phyloP scores from a whole-genome alignment of 1,140 invertebrate species.

The Drosophila eugracilis region DNA sequence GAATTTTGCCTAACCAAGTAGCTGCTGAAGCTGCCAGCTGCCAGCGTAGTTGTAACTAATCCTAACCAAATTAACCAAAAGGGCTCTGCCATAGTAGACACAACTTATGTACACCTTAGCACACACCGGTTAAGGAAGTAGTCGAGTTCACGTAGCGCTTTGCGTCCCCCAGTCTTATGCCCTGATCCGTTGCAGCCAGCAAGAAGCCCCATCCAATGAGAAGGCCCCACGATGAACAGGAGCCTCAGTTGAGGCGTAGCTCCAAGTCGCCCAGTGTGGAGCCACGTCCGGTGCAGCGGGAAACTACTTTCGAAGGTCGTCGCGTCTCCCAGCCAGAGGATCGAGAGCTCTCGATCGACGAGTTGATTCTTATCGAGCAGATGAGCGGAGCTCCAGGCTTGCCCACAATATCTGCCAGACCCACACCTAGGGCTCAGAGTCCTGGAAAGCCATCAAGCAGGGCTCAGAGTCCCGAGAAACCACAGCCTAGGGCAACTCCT shows the following conservation, averaged over 20 bases:
- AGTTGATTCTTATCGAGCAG: constrained; percentile 61
- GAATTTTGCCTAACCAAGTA: constrained; percentile 26
- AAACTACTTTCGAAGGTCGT: constrained; percentile 65
- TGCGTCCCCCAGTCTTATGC: constrained; percentile 28
- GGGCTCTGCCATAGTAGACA: constrained; percentile 17
- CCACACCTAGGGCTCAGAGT: constrained; percentile 3
- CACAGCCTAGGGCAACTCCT: constrained; percentile 18
- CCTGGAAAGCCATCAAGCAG: constrained; percentile 4
- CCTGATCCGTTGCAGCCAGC: constrained; percentile 45
- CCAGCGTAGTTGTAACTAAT: constrained; percentile 34
- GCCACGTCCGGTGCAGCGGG: constrained; percentile 56
- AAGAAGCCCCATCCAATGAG: constrained; percentile 21
- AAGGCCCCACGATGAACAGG: constrained; percentile 36
- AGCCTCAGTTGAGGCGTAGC: constrained; percentile 37
- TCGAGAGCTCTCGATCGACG: constrained; percentile 39
- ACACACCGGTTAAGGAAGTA: constrained; percentile 22
- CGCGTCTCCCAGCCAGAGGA: constrained; percentile 45
- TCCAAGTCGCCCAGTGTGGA: constrained; percentile 62
- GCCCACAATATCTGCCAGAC: constrained; percentile 1
- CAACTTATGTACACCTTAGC: constrained; percentile 10
- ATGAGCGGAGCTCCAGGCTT: constrained; percentile 12
- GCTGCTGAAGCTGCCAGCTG: neutral
- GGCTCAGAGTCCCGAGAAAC: constrained; percentile 21
- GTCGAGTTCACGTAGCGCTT: constrained; percentile 24
- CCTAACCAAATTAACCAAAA: constrained; percentile 16